Base-by-base conservation (phyloP, 2,888 invertebrate species). In the Biston betularia region DNA sequence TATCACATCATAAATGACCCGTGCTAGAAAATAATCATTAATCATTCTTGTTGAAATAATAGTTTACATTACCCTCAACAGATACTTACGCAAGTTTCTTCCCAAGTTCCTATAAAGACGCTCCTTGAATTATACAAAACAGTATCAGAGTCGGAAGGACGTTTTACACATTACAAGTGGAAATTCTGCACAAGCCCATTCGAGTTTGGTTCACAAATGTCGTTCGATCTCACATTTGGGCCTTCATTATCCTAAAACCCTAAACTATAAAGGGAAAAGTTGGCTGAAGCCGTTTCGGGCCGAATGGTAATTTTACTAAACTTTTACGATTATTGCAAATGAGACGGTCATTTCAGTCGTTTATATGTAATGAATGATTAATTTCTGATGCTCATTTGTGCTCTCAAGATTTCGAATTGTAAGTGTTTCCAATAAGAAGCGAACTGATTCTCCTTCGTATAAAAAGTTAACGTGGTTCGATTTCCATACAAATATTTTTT, bases 231-330 rank as follows among this genome's bases (percentile, higher is more conserved):
- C 74, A 75, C 73, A 76, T 73, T 75, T 53, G 73, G 59, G 76
- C 77, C 76, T 75, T 78, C 77, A 79, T 80, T 79, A 81, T 61
- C 73, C 68, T 69, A 71, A 66, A 72, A 75, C 75, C 76, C 70
- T 70, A 54, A 79, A 78, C 79, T 76, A 76, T 71, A 72, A 78
- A 80, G 70, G 74, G 70, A 68, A 77, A 80, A 79, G 75, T 77
- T 75, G 57, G 63, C 70, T 63, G 52, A 65, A 71, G 65, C 69
- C 72, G 70, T 76, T 77, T 55, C 55, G 68, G 68, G 50, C 53
- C 65, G 53, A 75, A 73, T 71, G 67, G 73, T 72, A 65, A 72
- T 77, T 73, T 73, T 71, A 75, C 70, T 72, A 62, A 78, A 78
- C 73, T 74, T 74, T 79, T 75, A 74, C 72, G 71, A 70, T 78